phyloP scores from a whole-genome alignment of 2,888 invertebrate genomes.

The Empis stercorea region DNA sequence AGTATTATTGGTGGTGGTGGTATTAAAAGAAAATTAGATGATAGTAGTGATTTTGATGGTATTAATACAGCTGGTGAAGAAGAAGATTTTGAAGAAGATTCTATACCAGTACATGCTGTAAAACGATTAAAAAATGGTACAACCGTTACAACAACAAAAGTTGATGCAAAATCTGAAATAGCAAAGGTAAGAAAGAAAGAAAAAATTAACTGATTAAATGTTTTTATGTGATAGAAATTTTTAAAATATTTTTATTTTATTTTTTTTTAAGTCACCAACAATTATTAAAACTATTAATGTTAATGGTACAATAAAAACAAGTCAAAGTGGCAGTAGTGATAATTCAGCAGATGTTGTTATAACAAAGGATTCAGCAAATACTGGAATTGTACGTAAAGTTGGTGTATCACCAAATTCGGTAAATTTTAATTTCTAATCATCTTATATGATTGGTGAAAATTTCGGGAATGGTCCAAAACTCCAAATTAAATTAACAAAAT shows the following conservation, averaged over 20 bases:
- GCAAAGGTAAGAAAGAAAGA: slow-evolving; percentile 15
- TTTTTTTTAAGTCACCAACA: neutral
- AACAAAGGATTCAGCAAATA: slow-evolving; percentile 29
- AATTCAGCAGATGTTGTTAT: slow-evolving; percentile 34
- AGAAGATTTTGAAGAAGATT: slow-evolving; percentile 44
- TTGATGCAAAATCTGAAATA: slow-evolving; percentile 26
- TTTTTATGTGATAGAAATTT: too few relatives aligned
- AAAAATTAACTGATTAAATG: too few relatives aligned
- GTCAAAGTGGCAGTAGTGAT: slow-evolving; percentile 36
- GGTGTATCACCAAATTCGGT: slow-evolving; percentile 18
- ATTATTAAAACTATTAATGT: slow-evolving; percentile 22
- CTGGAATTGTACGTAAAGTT: slow-evolving; percentile 33
- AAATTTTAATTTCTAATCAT: slow-evolving; percentile 15
- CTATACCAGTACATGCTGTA: slow-evolving; percentile 40
- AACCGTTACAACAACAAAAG: slow-evolving; percentile 22
- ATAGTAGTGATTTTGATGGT: slow-evolving; percentile 41
- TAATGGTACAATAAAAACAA: slow-evolving; percentile 25
- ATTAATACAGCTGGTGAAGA: slow-evolving; percentile 36
- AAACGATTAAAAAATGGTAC: slow-evolving; percentile 38
- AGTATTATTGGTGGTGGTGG: slow-evolving; percentile 9
- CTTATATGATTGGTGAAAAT: neutral
- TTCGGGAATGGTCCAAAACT: too few relatives aligned
- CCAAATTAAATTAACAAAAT: too few relatives aligned
- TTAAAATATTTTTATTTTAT: neutral
- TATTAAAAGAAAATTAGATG: slow-evolving; percentile 38